Conservation (phyloP, 2,888 invertebrate species). For the Eilema caniola region DNA sequence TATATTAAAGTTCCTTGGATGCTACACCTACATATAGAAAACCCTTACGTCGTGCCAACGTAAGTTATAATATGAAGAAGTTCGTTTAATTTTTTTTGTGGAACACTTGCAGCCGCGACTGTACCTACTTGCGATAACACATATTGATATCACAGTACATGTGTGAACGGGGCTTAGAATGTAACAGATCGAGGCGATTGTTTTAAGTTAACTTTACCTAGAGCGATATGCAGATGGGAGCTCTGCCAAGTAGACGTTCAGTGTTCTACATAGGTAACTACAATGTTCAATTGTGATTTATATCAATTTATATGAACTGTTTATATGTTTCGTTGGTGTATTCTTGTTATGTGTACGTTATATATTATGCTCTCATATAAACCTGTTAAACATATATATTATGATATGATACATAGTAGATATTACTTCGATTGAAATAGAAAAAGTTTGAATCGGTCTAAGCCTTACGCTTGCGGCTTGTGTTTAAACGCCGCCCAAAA, state of each 20-base stretch:
- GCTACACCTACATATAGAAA: too few relatives aligned
- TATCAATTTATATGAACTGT: conserved; percentile 14
- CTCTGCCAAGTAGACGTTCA: conserved; percentile 30
- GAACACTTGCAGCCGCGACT: conserved; percentile 23
- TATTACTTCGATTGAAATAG: too few relatives aligned
- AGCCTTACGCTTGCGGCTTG: too few relatives aligned
- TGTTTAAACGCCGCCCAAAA: too few relatives aligned
- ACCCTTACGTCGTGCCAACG: too few relatives aligned
- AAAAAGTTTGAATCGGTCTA: too few relatives aligned
- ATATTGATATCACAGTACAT: conserved; percentile 35
- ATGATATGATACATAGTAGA: too few relatives aligned
- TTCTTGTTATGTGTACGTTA: not conserved
- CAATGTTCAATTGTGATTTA: conserved; percentile 32
- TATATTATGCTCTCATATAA: not conserved
- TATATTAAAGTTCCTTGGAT: too few relatives aligned
- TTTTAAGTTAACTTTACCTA: conserved; percentile 38
- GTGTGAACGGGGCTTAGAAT: conserved; percentile 40
- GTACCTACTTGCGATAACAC: conserved; percentile 39
- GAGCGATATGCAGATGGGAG: conserved; percentile 39
- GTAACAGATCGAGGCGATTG: conserved; percentile 52
- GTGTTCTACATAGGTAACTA: conserved; percentile 23
- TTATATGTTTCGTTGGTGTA: not conserved
- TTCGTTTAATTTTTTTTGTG: not conserved
- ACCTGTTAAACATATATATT: too few relatives aligned
- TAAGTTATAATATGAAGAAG: not conserved